Base-by-base conservation (phyloP, 2,888 invertebrate genomes). In the Caenorhabditis uteleia region DNA sequence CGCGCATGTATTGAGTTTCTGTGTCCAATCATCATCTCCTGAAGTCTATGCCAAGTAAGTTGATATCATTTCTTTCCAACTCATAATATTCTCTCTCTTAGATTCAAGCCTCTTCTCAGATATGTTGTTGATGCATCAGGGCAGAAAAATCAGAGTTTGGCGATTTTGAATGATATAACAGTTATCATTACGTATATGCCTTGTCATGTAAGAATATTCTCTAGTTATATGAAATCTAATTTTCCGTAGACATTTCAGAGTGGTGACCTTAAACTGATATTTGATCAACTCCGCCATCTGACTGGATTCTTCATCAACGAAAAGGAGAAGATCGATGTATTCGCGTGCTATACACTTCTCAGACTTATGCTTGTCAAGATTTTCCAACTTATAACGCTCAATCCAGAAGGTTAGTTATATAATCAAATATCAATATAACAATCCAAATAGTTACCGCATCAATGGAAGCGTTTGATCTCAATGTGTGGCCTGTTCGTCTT, bases 401-500 rank as follows among this genome's bases (percentile, higher is more conserved):
- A 25, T 2, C 23, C 21, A 18, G 23, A 21, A 8, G 40, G 40
- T 40, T 12, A 40, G n/a, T 4, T 23, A 23, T 23, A 25, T 21
- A 12, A 23, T 40, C 25, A 3, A 5, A 23, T 7, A 40, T 20
- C 14, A 23, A 4, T 18, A 20, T 38, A 38, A 38, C 10, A 6
- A 6, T 16, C 16, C 10, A 2, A 8, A 23, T 23, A 7, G 14
- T 20, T 40, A 18, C 38, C 14, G 40, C 5, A n/a, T 25, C 36
- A 42, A 47, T 34, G 1, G 25, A 43, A 2, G 1, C 5, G 8
- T 47, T 44, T 20, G 60, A 61, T 23, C 49, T 34, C 18, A 49
- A 49, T 27, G 49, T 39, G 1, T 61, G 60, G 60, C 40, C 60
- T 2, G 18, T 61, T 20, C 54, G 49, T 21, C 49, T 61, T 16